Evolutionary conservation across 2,113 vertebrate genomes (phyloP).

Genomic region (Carassius auratus): DNA sequence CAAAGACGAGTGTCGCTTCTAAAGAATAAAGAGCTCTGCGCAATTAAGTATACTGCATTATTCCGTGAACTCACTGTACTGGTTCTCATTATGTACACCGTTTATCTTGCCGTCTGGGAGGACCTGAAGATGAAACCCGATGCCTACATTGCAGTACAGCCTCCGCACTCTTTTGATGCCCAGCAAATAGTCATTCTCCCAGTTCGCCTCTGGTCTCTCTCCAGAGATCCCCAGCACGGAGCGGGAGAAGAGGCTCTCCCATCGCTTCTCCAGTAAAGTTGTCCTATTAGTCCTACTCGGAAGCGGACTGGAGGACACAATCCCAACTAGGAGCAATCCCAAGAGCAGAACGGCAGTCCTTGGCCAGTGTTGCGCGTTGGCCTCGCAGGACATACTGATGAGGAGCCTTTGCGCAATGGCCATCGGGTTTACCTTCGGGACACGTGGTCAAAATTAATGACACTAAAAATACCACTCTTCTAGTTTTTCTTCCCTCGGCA

Average conservation of each 20-base stretch:
- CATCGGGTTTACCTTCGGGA: slow-evolving; percentile 90
- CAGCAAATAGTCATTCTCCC: too few species aligned
- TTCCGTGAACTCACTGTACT: slow-evolving; percentile 94
- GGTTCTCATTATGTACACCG: slow-evolving; percentile 91
- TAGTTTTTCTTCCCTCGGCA: slow-evolving; percentile 91
- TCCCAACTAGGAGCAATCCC: slow-evolving; percentile 79
- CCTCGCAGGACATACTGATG: slow-evolving; percentile 89
- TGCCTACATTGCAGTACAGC: too few species aligned
- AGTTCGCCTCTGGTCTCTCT: too few species aligned
- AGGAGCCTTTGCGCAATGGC: slow-evolving; percentile 86
- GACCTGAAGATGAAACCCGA: slow-evolving; percentile 81
- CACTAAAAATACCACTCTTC: slow-evolving; percentile 95
- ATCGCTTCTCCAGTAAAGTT: too few species aligned
- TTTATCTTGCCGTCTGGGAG: slow-evolving; percentile 90
- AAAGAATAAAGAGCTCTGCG: slow-evolving; percentile 63
- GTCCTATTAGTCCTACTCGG: too few species aligned
- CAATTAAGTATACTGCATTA: slow-evolving; percentile 66
- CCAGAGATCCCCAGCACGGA: too few species aligned
- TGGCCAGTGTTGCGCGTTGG: slow-evolving; percentile 79
- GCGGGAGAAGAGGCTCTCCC: too few species aligned
- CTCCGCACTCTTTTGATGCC: too few species aligned
- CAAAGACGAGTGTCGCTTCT: slow-evolving; percentile 68
- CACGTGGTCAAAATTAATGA: slow-evolving; percentile 95
- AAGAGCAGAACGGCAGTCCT: slow-evolving; percentile 82
- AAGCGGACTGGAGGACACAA: too few species aligned